These are phyloP conservation scores for Plumapathes pennacea DNA, from an alignment of 92 coral and sea anemone species.

Conservation along the genomic window DNA sequence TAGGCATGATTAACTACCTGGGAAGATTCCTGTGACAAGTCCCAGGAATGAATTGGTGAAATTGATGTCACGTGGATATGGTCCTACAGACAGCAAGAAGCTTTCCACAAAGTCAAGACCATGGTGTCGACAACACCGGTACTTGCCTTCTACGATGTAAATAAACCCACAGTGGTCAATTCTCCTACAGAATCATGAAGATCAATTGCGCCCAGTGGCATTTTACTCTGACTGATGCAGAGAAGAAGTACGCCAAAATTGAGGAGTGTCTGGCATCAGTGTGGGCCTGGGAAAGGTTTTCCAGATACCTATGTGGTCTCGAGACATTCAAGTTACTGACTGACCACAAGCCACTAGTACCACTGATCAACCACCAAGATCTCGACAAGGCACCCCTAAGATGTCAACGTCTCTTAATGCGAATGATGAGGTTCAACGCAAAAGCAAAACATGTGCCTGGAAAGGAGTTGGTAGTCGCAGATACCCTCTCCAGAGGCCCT, in stretches of 20 bases:
- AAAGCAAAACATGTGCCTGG: slow-evolving; percentile 11
- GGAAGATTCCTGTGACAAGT: not conserved
- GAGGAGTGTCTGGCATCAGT: slow-evolving; percentile 49
- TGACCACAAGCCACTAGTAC: slow-evolving; percentile 19
- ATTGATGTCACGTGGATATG: not conserved
- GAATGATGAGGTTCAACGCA: slow-evolving; percentile 15
- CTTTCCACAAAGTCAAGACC: not conserved
- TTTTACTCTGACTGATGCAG: slow-evolving; percentile 2
- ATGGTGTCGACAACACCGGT: too few species aligned
- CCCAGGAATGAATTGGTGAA: not conserved
- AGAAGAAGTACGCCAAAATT: slow-evolving; percentile 14
- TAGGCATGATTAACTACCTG: not conserved
- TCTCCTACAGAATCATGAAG: not conserved
- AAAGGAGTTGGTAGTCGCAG: slow-evolving; percentile 31
- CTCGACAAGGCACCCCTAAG: slow-evolving; percentile 11
- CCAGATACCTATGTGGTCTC: not conserved
- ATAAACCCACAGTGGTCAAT: not conserved
- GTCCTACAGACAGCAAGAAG: not conserved
- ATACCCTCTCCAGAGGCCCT: slow-evolving; percentile 37
- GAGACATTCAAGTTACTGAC: slow-evolving; percentile 4
- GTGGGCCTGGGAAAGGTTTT: slow-evolving; percentile 31
- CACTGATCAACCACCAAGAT: slow-evolving; percentile 18
- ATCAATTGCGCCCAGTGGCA: not conserved
- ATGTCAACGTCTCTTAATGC: slow-evolving; percentile 26
- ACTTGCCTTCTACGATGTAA: too few species aligned